A percentile compares a stretch with the other conserved stretches of the same genome.
These are phyloP conservation scores for Cyrtonyx montezumae DNA, from an alignment of 2,113 vertebrate genomes.

Conservation along the genomic window DNA sequence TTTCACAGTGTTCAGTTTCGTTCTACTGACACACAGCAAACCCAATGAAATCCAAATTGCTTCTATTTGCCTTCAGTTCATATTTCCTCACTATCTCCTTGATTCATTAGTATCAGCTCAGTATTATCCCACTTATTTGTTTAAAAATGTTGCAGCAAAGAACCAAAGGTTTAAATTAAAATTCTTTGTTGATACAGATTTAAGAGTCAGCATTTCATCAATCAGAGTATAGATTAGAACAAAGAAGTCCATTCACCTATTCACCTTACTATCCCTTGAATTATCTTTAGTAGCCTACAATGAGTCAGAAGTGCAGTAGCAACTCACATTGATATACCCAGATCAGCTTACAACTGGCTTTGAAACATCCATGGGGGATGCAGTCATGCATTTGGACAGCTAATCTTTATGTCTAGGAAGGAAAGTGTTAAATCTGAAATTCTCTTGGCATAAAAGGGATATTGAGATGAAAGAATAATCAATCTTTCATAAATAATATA, in stretches of 20 bases:
- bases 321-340: not conserved
- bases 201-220: not conserved
- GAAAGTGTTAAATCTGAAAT: slow-evolving; percentile 56
- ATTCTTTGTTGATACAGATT: not conserved
- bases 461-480: slow-evolving; percentile 78
- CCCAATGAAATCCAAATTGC: not conserved
- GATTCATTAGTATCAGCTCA: not conserved
- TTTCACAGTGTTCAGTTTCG: not conserved
- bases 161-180: not conserved
- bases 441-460: slow-evolving; percentile 70
- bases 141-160: not conserved
- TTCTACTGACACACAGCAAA: not conserved
- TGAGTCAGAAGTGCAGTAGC: not conserved
- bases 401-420: not conserved
- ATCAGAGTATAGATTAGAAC: not conserved
- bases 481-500: slow-evolving; percentile 82
- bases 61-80: not conserved
- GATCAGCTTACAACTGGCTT: not conserved
- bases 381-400: not conserved
- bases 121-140: not conserved
- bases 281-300: not conserved
- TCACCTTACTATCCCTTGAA: not conserved
- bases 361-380: not conserved
- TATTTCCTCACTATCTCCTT: not conserved
- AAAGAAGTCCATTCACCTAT: not conserved